Conservation (phyloP, 1,140 invertebrate species). For the Marisa cornuarietis region DNA sequence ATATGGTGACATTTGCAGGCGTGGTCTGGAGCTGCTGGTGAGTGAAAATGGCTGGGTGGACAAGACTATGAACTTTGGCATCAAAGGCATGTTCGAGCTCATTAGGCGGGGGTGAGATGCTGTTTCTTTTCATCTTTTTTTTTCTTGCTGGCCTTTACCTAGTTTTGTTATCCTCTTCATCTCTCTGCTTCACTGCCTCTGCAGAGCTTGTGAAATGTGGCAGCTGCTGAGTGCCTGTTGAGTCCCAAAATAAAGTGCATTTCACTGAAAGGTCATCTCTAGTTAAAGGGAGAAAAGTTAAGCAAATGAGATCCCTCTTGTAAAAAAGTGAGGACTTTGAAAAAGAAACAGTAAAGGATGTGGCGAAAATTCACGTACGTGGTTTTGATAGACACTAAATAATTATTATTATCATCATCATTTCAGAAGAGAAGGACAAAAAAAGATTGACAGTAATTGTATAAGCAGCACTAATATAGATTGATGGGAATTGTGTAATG, state of each 20-base stretch:
- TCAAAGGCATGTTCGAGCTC: constrained; percentile 66
- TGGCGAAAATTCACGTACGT: too few relatives aligned
- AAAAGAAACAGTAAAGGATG: too few relatives aligned
- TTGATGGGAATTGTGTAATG: too few relatives aligned
- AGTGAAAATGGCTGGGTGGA: constrained; percentile 68
- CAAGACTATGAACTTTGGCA: constrained; percentile 67
- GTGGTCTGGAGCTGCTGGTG: constrained; percentile 66
- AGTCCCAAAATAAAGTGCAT: constrained; percentile 53
- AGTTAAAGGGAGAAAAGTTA: neutral
- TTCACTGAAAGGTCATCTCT: constrained; percentile 41
- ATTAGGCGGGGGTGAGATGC: constrained; percentile 55
- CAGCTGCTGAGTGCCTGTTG: neutral
- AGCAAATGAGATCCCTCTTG: too few relatives aligned
- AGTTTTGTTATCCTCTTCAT: neutral
- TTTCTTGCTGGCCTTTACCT: neutral
- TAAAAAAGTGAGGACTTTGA: too few relatives aligned
- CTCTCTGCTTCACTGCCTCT: constrained; percentile 15
- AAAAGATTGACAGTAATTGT: too few relatives aligned
- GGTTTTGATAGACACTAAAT: too few relatives aligned
- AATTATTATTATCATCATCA: too few relatives aligned
- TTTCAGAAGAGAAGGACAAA: too few relatives aligned
- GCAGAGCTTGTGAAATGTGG: neutral
- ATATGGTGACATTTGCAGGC: constrained; percentile 44
- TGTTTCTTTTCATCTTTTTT: constrained; percentile 8
- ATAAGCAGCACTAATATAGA: too few relatives aligned